These are phyloP conservation scores for Lepus americanus DNA, from an alignment of 2,113 vertebrate genomes.

Conservation along the genomic window DNA sequence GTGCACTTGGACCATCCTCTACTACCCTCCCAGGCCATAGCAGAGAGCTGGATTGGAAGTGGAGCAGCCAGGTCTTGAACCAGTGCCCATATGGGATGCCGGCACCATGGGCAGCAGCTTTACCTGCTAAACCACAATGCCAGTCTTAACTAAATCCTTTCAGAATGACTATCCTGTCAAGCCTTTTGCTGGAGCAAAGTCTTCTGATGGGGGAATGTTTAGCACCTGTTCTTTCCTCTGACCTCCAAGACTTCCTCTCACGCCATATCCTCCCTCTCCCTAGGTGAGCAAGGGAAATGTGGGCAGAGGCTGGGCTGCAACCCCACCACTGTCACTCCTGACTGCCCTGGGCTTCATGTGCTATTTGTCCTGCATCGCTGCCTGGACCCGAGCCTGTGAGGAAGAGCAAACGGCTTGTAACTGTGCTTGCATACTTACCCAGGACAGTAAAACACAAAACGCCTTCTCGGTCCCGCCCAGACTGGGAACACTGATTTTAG, in stretches of 20 bases:
- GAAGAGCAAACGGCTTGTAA: conserved; percentile 55
- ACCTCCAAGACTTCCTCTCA: neutral
- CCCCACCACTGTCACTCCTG: conserved; percentile 48
- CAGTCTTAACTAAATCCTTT: too few species aligned
- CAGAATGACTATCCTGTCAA: neutral
- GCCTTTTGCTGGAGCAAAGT: neutral
- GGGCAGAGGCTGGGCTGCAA: neutral
- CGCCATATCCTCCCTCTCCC: neutral
- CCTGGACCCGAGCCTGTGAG: conserved; percentile 77
- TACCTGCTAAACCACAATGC: too few species aligned
- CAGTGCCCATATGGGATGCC: too few species aligned
- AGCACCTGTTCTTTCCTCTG: neutral
- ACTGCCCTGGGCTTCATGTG: conserved; percentile 65
- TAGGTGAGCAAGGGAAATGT: neutral
- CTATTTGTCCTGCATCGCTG: conserved; percentile 70
- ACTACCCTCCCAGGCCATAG: too few species aligned
- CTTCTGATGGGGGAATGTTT: neutral
- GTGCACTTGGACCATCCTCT: too few species aligned
- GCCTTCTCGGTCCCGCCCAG: conserved; percentile 38
- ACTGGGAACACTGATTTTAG: conserved; percentile 39
- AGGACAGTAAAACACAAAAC: conserved; percentile 59
- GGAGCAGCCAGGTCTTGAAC: too few species aligned
- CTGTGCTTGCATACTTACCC: conserved; percentile 28
- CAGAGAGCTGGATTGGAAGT: too few species aligned
- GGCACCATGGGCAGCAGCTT: too few species aligned